Percentiles rank a stretch among this genome's conserved stretches.
phyloP scores from a whole-genome alignment of 2,113 vertebrate genomes.

The Amphiprion percula region DNA sequence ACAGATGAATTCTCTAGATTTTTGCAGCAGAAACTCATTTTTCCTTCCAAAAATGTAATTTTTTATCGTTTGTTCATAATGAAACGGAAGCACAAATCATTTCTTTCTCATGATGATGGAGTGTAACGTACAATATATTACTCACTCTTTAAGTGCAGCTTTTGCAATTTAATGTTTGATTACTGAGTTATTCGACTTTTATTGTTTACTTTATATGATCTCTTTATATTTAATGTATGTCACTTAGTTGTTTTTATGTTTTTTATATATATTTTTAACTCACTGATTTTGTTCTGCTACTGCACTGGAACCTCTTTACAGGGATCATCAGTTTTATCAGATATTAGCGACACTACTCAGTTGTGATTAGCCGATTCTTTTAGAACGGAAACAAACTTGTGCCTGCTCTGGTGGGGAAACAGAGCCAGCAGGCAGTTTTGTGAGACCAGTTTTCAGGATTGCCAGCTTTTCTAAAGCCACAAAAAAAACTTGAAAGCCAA shows the following conservation, averaged over 20 bases:
- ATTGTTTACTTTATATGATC: neutral
- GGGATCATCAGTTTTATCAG: neutral
- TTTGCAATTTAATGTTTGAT: slow-evolving; percentile 2
- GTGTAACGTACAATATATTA: neutral
- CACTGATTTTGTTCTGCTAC: neutral
- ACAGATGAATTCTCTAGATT: neutral
- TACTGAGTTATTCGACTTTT: neutral
- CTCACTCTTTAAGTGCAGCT: neutral
- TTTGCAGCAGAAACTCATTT: neutral
- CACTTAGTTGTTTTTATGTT: neutral
- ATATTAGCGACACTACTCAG: neutral
- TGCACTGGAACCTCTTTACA: neutral
- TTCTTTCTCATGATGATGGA: neutral
- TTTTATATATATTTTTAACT: neutral
- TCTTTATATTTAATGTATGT: slow-evolving; percentile 15
- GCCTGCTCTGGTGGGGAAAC: neutral
- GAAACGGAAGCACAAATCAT: neutral
- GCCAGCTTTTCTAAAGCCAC: slow-evolving; percentile 10
- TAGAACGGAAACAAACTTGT: neutral
- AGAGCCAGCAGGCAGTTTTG: slow-evolving; percentile 15
- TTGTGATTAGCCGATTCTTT: neutral
- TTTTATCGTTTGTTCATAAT: neutral
- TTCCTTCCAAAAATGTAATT: neutral
- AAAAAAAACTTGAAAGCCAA: slow-evolving; percentile 9
- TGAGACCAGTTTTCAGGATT: slow-evolving; percentile 38